A percentile compares a stretch with the other conserved stretches of the same genome.
These are phyloP conservation scores for Leucosticte australis DNA, from an alignment of 2,113 vertebrate genomes.

Conservation along the genomic window DNA sequence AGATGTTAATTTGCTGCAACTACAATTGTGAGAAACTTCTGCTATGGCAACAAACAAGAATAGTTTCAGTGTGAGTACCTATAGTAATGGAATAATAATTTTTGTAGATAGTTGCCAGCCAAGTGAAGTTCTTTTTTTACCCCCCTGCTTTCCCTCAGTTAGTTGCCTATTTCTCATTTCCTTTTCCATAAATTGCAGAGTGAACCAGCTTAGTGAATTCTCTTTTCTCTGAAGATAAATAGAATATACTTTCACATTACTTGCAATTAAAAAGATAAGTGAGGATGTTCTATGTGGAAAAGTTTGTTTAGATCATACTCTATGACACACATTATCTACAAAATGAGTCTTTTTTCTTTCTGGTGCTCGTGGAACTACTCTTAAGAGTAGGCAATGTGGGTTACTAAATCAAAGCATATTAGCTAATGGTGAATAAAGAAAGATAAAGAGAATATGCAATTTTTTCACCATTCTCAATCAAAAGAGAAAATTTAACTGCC, in stretches of 20 bases:
- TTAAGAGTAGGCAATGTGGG: background rate
- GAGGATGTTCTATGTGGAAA: background rate
- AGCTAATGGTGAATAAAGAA: background rate
- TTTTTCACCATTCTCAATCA: too few species aligned
- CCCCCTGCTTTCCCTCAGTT: background rate
- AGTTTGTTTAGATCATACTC: background rate
- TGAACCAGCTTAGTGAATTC: background rate
- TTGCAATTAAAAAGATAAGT: conserved; percentile 30
- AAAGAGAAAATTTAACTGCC: background rate
- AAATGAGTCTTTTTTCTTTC: background rate
- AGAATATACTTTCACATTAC: background rate
- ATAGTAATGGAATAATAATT: background rate
- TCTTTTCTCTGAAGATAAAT: background rate
- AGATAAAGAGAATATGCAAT: too few species aligned
- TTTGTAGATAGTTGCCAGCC: background rate
- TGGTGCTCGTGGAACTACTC: background rate
- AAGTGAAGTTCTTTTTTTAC: fast-evolving
- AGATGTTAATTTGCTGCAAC: background rate
- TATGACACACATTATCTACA: background rate
- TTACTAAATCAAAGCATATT: conserved; percentile 2
- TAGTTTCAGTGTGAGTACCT: background rate
- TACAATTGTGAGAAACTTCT: background rate
- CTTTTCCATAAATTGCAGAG: background rate
- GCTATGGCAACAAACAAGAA: background rate
- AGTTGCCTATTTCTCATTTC: background rate